Evolutionary conservation across 1,140 invertebrate species (phyloP).

Genomic region (Aphaenogaster ashmeadi): DNA sequence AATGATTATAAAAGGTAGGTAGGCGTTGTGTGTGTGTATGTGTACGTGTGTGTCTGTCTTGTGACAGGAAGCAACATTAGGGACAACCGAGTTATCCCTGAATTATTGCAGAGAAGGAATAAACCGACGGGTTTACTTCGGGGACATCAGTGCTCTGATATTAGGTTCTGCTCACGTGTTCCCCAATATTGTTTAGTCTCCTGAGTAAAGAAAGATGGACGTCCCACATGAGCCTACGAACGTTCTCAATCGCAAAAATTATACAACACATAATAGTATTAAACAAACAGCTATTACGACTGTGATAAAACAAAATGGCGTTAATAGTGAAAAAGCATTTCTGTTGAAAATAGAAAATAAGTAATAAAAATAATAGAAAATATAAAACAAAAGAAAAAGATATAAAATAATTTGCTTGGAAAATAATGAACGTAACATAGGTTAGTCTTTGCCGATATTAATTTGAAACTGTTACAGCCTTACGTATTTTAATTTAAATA

Average conservation of each 20-base stretch:
- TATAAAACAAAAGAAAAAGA: not conserved
- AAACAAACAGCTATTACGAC: not conserved
- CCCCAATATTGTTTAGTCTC: conserved; percentile 49
- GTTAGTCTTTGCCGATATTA: not conserved
- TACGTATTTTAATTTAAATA: not conserved
- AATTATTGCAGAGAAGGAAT: conserved; percentile 59
- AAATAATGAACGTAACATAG: not conserved
- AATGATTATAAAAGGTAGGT: conserved; percentile 4
- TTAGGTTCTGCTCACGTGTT: conserved; percentile 47
- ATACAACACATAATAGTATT: not conserved
- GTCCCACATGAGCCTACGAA: not conserved
- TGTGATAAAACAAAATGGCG: not conserved
- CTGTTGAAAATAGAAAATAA: not conserved
- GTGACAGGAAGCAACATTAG: conserved; percentile 18
- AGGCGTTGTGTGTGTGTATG: not conserved
- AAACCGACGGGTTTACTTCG: conserved; percentile 55
- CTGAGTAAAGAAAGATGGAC: conserved; percentile 53
- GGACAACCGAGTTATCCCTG: conserved; percentile 54
- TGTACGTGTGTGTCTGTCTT: not conserved
- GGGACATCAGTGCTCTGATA: conserved; percentile 25
- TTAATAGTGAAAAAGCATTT: not conserved
- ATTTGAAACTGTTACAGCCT: not conserved
- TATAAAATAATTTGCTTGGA: not conserved
- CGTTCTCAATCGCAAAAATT: conserved; percentile 34
- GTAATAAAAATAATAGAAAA: not conserved